phyloP scores from a whole-genome alignment of 2,113 vertebrate species.

The Nyctereutes procyonoides region DNA sequence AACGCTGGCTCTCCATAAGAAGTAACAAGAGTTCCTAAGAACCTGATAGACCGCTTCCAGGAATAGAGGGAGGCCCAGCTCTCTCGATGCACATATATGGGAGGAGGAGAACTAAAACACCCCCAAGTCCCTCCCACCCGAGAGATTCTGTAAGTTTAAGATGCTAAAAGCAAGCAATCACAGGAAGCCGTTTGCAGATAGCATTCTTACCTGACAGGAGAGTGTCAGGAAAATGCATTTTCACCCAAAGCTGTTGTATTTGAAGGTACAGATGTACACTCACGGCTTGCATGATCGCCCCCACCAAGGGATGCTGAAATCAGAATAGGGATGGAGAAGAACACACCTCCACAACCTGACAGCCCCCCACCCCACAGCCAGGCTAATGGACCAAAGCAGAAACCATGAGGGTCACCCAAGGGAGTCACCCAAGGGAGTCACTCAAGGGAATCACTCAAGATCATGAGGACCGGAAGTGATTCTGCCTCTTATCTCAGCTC shows the following conservation, averaged over 20 bases:
- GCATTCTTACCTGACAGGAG: background rate
- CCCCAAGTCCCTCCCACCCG: background rate
- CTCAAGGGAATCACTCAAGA: background rate
- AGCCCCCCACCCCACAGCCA: too few relatives aligned
- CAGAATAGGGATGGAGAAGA: background rate
- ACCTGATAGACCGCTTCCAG: background rate
- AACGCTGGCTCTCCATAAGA: background rate
- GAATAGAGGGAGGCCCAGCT: background rate
- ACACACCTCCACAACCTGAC: accelerated
- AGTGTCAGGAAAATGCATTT: background rate
- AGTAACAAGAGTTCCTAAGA: background rate
- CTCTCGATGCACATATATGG: background rate
- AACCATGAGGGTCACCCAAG: background rate
- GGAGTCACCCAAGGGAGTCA: background rate
- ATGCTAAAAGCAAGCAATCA: background rate
- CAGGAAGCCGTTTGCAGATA: background rate
- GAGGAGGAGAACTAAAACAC: background rate
- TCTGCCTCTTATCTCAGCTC: background rate
- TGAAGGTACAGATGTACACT: too few relatives aligned
- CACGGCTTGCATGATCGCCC: background rate
- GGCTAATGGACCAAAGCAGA: background rate
- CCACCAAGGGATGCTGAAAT: background rate
- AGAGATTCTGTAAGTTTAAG: background rate
- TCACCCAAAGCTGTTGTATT: background rate
- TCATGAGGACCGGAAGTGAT: background rate